Evolutionary conservation across 2,113 vertebrate genomes (phyloP), one percentile per base, ranked within the genome.

Genomic region (Spea bombifrons): DNA sequence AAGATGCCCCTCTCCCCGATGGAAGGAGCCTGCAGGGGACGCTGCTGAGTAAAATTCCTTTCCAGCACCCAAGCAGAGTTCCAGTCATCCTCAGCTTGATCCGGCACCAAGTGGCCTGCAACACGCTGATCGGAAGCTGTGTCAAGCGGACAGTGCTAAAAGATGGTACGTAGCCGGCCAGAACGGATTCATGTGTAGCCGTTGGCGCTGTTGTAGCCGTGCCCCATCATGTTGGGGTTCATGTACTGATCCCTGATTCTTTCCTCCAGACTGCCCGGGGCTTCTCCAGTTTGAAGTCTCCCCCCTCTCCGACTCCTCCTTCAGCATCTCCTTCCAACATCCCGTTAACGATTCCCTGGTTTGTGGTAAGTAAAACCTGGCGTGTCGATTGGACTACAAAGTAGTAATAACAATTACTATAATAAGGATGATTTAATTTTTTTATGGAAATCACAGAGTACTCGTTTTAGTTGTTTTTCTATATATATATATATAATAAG

Each of bases 281-380:
- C 92, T 98, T 70, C 91, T 99, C 82, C 97, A 98, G 85, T 99
- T 99, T 91, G 97, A 99, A 88, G 96, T 99, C 3, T 98, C 96
- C 82, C 97, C 97, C 45, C 93, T 98, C 7, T 98, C 96, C 0
- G 95, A 99, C 85, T 96, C 95, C 30, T 95, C 95, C 83, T 98
- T 99, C 83, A 97, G 95, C 1, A 94, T 99, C 0, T 99, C 97
- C 67, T 99, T 99, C 83, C 97, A 99, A 87, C 97, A 99, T 77
- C 97, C 97, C 0, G 96, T 98, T 80, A 99, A 99, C 17, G 97
- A 99, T 86, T 99, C 96, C 70, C 89, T 99, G 69, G 96, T 99
- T 83, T 99, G 96, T 89, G 97, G 97, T 99, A 84, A 96, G 95
- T 89, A 12, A 59, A 4, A 5, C 55, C 10, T 59, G 30, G 30